Percentiles rank a stretch among this genome's conserved stretches.
Evolutionary conservation across 2,888 invertebrate genomes (phyloP).

Genomic region (Globia sparganii): DNA sequence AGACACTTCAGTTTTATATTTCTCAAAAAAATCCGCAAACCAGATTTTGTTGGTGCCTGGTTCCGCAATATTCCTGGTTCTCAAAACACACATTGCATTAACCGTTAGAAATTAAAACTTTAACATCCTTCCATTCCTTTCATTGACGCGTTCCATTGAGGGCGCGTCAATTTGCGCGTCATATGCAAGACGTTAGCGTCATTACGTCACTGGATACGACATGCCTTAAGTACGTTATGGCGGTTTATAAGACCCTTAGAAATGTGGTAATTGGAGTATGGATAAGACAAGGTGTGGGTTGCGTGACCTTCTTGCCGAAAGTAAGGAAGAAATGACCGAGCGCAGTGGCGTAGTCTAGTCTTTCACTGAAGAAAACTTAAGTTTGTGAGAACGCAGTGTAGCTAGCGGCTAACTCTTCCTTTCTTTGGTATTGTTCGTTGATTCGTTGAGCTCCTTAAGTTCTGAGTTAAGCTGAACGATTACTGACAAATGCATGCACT

Average conservation of each 20-base stretch:
- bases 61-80: background rate
- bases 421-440: background rate
- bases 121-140: slow-evolving; percentile 13
- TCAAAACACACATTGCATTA: slow-evolving; percentile 14
- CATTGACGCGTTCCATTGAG: slow-evolving; percentile 42
- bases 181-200: slow-evolving; percentile 55
- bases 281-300: slow-evolving; percentile 3
- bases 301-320: background rate
- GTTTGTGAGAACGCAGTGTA: background rate
- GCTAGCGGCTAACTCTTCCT: background rate
- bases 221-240: slow-evolving; percentile 56
- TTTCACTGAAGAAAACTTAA: background rate
- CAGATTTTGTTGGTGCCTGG: background rate
- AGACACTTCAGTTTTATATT: no score
- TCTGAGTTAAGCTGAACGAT: background rate
- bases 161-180: slow-evolving; percentile 48
- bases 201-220: slow-evolving; percentile 39
- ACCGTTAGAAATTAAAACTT: slow-evolving; percentile 56
- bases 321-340: background rate
- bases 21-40: background rate
- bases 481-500: background rate
- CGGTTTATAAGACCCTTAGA: slow-evolving; percentile 28
- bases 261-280: slow-evolving; percentile 17
- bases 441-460: background rate
- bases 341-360: background rate